Evolutionary conservation across 2,113 vertebrate species (phyloP), one percentile per base, ranked within the genome.

Genomic region (Bostrychus sinensis): DNA sequence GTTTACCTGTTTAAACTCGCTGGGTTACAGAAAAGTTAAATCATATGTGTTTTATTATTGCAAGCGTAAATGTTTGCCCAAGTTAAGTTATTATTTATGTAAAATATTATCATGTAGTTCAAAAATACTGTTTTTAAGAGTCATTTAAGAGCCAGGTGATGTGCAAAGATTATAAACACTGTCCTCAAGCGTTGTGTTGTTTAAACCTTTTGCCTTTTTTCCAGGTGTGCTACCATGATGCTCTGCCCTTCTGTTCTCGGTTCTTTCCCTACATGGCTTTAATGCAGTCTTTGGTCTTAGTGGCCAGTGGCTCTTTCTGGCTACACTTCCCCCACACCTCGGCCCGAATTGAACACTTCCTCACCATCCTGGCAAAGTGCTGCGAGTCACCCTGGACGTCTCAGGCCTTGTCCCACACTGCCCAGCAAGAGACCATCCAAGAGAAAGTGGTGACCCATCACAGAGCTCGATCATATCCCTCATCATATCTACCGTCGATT

Each of bases 371-470:
- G 59, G 88, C 80, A 23, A 94, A 94, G 77, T 94, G 93, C 56
- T 92, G 91, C 5, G 93, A 94, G 77, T 94, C 92, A 0, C 94
- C 92, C 6, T 94, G 94, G 93, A 94, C 94, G 0, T 92, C 92
- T 38, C 93, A 91, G 39, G 90, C 91, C 0, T 81, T 94, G 62
- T 92, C 91, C 0, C 91, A 87, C 4, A 89, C 93, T 0, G 92
- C 89, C 10, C 86, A 64, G 56, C 87, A 92, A 72, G 89, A 91
- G 11, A 83, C 43, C 62, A 32, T 70, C 45, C 58, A 58, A 5
- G 45, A 42, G 20, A 56, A 46, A 8, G 79, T 36, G 37, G 23
- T 53, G 66, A 23, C 22, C 25, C 62, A 25, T 17, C 56, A 58
- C 51, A 70, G 50, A 51, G 38, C 23, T 6, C 57, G 26, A 13